These are phyloP conservation scores for Danio aesculapii DNA, from an alignment of 2,797 vertebrate genomes.

Conservation along the genomic window DNA sequence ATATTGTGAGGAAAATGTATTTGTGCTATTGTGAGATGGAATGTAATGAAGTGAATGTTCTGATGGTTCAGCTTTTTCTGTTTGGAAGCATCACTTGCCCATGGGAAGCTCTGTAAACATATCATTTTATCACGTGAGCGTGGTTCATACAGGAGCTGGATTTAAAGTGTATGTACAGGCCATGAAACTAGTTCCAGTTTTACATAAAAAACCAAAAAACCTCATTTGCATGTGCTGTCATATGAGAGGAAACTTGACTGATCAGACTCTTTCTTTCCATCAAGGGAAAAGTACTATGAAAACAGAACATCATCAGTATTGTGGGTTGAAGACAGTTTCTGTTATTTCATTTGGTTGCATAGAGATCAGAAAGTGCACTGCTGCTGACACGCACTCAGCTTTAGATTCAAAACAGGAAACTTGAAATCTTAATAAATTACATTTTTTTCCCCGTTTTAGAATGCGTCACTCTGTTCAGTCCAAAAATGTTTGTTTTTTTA, in stretches of 20 bases:
- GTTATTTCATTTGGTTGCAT: slow-evolving; percentile 8
- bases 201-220: slow-evolving; percentile 34
- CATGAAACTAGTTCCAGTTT: slow-evolving; percentile 46
- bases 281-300: neutral
- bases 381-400: slow-evolving; percentile 9
- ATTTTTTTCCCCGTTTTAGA: slow-evolving; percentile 15
- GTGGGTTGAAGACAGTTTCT: neutral
- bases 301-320: neutral
- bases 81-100: neutral
- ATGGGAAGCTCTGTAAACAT: slow-evolving; percentile 1
- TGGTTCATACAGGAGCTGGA: slow-evolving; percentile 47
- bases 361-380: slow-evolving; percentile 30
- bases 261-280: neutral
- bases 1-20: no score
- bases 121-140: slow-evolving; percentile 16
- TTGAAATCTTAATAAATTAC: slow-evolving; percentile 33
- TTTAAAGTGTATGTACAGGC: slow-evolving; percentile 29
- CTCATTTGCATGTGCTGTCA: slow-evolving; percentile 20
- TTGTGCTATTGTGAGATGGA: no score
- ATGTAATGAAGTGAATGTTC: neutral
- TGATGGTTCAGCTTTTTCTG: neutral
- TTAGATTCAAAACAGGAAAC: slow-evolving; percentile 56
- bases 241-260: slow-evolving; percentile 6
- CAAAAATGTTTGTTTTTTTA: neutral
- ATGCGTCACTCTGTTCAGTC: neutral